Conservation (phyloP, 2,797 vertebrate genomes). For the Acipenser transmontanus region DNA sequence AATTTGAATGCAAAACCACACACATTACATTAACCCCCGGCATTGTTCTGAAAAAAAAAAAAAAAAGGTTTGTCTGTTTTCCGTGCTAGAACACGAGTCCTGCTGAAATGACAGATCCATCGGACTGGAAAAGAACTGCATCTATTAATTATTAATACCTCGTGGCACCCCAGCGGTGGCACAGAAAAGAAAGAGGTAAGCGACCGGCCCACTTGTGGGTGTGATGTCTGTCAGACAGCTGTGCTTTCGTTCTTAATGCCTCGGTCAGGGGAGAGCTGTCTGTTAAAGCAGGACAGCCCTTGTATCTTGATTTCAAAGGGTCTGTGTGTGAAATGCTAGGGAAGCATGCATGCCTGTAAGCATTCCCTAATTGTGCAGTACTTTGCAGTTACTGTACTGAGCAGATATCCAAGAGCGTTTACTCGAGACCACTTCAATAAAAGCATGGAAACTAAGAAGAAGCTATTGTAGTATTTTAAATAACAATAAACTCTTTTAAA, state of each 20-base stretch:
- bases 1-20: constrained; percentile 8
- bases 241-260: not conserved
- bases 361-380: not conserved
- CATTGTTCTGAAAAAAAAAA: constrained; percentile 13
- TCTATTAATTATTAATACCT: constrained; percentile 32
- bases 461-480: too few relatives aligned
- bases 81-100: constrained; percentile 18
- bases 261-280: not conserved
- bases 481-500: too few relatives aligned
- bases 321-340: not conserved
- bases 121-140: constrained; percentile 39
- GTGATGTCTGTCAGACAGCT: not conserved
- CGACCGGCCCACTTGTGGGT: constrained; percentile 26
- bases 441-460: too few relatives aligned
- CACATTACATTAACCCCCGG: not conserved
- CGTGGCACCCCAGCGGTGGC: constrained; percentile 10
- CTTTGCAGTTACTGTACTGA: too few relatives aligned
- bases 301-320: not conserved
- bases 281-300: not conserved
- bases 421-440: too few relatives aligned
- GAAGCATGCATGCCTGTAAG: not conserved
- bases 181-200: constrained; percentile 6
- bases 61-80: constrained; percentile 28
- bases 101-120: constrained; percentile 25
- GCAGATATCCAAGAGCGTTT: too few relatives aligned